Evolutionary conservation across 1,140 invertebrate species (phyloP), one percentile per base, ranked within the genome.

Genomic region (Venturia canescens): DNA sequence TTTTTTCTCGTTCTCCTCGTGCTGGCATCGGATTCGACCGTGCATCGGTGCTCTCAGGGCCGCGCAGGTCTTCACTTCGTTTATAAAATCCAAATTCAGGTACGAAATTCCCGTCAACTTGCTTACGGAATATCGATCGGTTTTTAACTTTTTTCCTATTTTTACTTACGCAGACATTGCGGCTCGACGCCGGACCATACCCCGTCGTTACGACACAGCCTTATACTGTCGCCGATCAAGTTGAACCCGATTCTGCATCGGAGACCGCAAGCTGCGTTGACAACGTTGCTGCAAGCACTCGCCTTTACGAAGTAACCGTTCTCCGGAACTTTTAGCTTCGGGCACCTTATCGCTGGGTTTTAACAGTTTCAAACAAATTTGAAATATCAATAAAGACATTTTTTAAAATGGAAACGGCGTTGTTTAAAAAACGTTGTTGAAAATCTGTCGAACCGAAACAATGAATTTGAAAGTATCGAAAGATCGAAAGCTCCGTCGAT

Each of bases 251-350:
- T 93, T 78, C 93, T 92, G 87, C 95, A 96, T 57, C 94, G 90
- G 44, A 95, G 89, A 1, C 95, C 95, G 88, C 95, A 96, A 0
- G 95, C 95, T 38, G 94, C 94, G 86, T 96, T 95, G 50, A 95
- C 92, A 2, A 95, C 94, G 83, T 93, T 95, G 69, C 90, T 93
- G 87, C 95, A 96, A 18, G 89, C 88, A 44, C 85, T 88, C 29
- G 91, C 92, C 82, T 95, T 94, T 0, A 96, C 94, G 84, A 96
- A 94, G 87, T 95, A 95, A 5, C 95, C 95, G 86, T 95, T 93
- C 53, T 93, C 90, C 0, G 95, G 95, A 0, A 93, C 90, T 34
- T 84, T 85, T 44, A 96, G 82, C 66, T 91, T 90, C 0, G 94
- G 93, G 87, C 95, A 96, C 23, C 90, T 93, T 81, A 95, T 91